Evolutionary conservation across 2,888 invertebrate genomes (phyloP), one percentile per base, ranked within the genome.

Genomic region (Octodonta nipae): DNA sequence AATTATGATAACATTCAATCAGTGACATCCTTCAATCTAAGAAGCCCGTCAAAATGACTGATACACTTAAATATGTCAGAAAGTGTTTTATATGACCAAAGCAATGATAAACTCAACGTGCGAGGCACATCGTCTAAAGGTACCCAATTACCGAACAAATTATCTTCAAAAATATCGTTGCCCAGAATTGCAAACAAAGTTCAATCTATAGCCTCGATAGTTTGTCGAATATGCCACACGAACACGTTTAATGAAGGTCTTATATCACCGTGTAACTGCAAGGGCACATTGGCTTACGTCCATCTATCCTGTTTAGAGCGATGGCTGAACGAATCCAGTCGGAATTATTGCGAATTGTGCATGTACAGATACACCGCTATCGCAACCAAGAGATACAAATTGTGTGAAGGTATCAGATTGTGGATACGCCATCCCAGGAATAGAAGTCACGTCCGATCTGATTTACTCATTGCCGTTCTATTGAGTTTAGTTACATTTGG

Each of bases 261-360:
- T 46, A 71, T 77, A 60, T 76, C 77, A 1, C 77, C 78, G 10
- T 73, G 71, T 51, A 70, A 73, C 56, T 78, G 78, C 55, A 77
- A 76, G 49, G 78, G 79, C 8, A 71, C 75, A 0, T 53, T 78
- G 45, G 78, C 74, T 1, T 72, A 74, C 50, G 78, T 79, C 13
- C 79, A 79, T 49, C 58, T 76, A 27, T 70, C 72, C 32, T 80
- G 79, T 48, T 54, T 79, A 46, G 78, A 79, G 51, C 60, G 75
- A 45, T 79, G 79, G 79, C 60, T 79, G 42, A 78, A 78, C 54
- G 73, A 76, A 54, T 74, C 76, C 6, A 72, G 74, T 14, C 65
- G 77, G 34, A 73, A 68, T 43, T 71, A 73, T 50, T 79, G 79
- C 49, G 79, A 79, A 51, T 59, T 80, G 10, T 80, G 78, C 55